Percentiles rank a stretch among this genome's conserved stretches.
Conservation (phyloP, 2,888 invertebrate genomes). For the Torymus aiolomorphi region DNA sequence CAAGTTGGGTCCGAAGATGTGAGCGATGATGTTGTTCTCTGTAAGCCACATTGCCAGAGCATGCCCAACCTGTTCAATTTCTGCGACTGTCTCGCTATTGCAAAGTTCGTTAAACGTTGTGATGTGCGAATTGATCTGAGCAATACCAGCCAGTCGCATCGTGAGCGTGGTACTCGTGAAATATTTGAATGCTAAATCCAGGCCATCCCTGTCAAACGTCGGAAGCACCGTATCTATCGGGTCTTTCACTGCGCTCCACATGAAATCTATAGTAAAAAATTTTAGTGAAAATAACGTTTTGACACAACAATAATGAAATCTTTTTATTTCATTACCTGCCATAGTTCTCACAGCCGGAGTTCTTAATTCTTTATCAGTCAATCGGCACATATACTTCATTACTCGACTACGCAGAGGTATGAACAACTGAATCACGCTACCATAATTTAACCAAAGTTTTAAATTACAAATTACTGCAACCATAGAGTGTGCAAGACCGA, state of each 20-base stretch:
- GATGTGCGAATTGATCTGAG: constrained; percentile 96
- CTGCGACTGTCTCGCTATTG: constrained; percentile 90
- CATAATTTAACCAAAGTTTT: constrained; percentile 94
- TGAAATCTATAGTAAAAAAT: constrained; percentile 82
- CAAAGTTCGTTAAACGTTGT: constrained; percentile 93
- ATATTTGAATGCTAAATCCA: constrained; percentile 96
- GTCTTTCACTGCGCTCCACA: constrained; percentile 97
- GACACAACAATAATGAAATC: background rate
- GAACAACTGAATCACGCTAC: constrained; percentile 91
- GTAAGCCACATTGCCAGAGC: constrained; percentile 93
- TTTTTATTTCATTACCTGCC: constrained; percentile 81
- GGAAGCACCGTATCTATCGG: constrained; percentile 88
- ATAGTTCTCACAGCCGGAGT: constrained; percentile 92
- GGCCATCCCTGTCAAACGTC: constrained; percentile 92
- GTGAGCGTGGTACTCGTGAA: constrained; percentile 96
- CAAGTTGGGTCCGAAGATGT: constrained; percentile 97
- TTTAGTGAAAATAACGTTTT: too few species aligned
- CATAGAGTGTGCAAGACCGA: constrained; percentile 93
- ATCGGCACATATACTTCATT: constrained; percentile 93
- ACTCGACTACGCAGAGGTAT: constrained; percentile 92
- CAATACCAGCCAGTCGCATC: constrained; percentile 94
- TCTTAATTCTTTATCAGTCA: constrained; percentile 93
- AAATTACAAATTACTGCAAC: constrained; percentile 94
- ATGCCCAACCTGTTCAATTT: constrained; percentile 90
- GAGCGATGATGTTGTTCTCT: constrained; percentile 92